phyloP scores from a whole-genome alignment of 2,113 vertebrate genomes.

The Orycteropus afer region DNA sequence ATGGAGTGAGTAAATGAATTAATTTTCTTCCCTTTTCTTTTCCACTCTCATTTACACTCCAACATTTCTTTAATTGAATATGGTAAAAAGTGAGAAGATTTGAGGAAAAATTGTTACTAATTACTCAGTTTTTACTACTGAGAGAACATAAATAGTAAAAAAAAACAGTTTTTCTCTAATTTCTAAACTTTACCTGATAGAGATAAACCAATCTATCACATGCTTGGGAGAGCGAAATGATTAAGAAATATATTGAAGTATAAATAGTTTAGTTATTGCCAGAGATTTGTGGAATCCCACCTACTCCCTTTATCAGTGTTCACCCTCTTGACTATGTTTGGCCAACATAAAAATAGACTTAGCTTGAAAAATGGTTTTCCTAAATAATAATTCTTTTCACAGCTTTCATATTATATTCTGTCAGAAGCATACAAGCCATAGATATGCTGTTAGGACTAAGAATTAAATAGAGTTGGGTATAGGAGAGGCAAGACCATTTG shows the following conservation, averaged over 20 bases:
- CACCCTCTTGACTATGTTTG: neutral
- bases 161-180: neutral
- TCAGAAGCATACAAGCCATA: neutral
- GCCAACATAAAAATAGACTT: neutral
- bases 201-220: neutral
- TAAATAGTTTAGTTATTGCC: neutral
- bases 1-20: neutral
- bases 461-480: neutral
- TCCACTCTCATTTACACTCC: neutral
- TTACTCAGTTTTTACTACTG: neutral
- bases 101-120: neutral
- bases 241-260: neutral
- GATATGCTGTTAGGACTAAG: neutral
- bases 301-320: neutral
- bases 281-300: neutral
- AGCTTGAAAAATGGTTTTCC: slow-evolving; percentile 12
- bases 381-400: neutral
- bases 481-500: neutral
- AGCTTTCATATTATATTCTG: neutral
- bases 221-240: neutral
- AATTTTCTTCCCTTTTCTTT: neutral
- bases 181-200: neutral
- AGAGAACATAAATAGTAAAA: neutral
- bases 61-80: neutral
- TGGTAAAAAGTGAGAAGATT: neutral